phyloP scores from a whole-genome alignment of 2,888 invertebrate genomes.

The Sinopyrophorus schimmeli region DNA sequence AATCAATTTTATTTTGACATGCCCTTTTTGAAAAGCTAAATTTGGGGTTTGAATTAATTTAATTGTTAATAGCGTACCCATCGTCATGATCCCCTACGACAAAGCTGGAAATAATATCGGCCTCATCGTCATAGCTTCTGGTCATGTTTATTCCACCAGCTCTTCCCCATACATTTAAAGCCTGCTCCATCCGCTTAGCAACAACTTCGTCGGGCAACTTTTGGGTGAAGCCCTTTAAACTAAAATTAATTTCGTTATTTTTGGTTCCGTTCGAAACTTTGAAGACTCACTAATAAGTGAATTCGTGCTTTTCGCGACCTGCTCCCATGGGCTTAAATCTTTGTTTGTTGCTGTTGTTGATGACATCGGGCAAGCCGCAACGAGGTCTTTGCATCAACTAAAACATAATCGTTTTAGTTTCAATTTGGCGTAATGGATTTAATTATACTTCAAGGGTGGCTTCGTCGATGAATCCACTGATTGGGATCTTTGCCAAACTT shows the following conservation, averaged over 20 bases:
- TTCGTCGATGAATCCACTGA: not conserved
- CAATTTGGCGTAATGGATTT: not conserved
- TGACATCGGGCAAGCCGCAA: not conserved
- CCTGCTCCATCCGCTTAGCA: no score
- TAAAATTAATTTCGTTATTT: no score
- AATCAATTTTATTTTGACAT: not conserved
- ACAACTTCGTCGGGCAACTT: no score
- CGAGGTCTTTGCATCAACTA: slow-evolving; percentile 1
- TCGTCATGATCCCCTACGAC: slow-evolving; percentile 62
- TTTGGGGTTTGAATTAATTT: no score
- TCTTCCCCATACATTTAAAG: slow-evolving; percentile 71
- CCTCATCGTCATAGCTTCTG: slow-evolving; percentile 58
- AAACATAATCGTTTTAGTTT: not conserved
- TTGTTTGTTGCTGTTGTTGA: not conserved
- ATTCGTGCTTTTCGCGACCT: not conserved
- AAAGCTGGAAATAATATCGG: slow-evolving; percentile 77
- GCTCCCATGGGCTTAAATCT: not conserved
- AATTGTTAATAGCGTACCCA: not conserved
- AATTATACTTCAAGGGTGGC: not conserved
- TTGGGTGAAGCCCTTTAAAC: no score
- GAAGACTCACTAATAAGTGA: slow-evolving; percentile 1
- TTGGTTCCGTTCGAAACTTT: no score
- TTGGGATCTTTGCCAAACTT: not conserved
- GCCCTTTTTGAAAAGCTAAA: no score
- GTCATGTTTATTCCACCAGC: slow-evolving; percentile 66